Conservation (phyloP, 2,797 vertebrate genomes). For the Mionectes olivaceus region DNA sequence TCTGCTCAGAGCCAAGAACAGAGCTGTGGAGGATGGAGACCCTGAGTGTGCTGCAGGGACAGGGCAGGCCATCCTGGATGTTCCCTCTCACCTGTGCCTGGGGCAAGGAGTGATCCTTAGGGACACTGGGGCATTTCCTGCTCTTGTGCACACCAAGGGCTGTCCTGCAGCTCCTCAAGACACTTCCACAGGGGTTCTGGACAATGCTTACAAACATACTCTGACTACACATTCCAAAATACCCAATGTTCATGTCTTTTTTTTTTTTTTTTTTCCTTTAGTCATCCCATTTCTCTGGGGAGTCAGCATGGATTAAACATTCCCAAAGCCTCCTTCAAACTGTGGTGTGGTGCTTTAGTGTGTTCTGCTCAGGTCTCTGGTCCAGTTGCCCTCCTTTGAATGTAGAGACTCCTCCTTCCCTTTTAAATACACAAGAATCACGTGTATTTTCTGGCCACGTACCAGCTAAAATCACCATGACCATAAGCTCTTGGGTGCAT, state of each 20-base stretch:
- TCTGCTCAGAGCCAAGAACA: background rate
- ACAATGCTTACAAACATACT: background rate
- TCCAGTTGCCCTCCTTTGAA: background rate
- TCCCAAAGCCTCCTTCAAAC: background rate
- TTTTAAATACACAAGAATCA: background rate
- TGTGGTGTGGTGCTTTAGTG: background rate
- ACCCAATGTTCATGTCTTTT: background rate
- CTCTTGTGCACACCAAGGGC: background rate
- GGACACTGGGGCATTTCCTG: background rate
- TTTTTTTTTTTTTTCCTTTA: background rate
- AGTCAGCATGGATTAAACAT: background rate
- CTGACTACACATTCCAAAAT: background rate
- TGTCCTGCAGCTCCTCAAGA: background rate
- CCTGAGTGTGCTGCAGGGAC: background rate
- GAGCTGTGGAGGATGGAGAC: background rate
- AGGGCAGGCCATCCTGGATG: background rate
- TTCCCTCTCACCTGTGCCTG: accelerated
- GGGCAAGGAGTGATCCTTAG: background rate
- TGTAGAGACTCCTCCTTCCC: background rate
- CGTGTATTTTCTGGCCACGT: background rate
- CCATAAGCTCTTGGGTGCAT: accelerated
- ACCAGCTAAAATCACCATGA: background rate
- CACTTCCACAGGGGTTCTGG: background rate
- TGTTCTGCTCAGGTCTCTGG: background rate
- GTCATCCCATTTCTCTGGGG: background rate